These are phyloP conservation scores for Scolopax mira DNA, from an alignment of 2,113 vertebrate species.

Conservation along the genomic window DNA sequence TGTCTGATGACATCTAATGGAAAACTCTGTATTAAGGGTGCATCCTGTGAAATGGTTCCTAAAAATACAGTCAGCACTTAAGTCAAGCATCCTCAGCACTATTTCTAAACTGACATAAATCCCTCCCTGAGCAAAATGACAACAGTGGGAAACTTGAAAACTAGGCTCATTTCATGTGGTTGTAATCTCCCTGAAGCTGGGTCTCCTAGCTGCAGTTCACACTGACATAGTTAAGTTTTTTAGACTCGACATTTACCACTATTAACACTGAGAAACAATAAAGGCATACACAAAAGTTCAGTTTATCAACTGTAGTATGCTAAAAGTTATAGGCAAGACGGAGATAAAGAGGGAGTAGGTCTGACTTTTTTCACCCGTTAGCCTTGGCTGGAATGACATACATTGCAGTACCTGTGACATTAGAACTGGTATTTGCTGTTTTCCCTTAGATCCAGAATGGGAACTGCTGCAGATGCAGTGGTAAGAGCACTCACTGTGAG, in stretches of 20 bases:
- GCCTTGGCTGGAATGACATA: background rate
- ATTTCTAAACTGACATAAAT: background rate
- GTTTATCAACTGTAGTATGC: background rate
- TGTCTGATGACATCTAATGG: background rate
- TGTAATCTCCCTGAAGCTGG: background rate
- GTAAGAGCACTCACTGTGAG: background rate
- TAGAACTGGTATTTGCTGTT: background rate
- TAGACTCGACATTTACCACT: background rate
- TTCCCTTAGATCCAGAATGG: background rate
- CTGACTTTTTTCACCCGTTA: background rate
- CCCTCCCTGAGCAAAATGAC: background rate
- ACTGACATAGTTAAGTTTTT: background rate
- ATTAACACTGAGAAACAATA: background rate
- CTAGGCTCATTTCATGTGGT: background rate
- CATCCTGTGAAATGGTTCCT: background rate
- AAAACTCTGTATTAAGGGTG: background rate
- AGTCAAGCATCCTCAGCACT: background rate
- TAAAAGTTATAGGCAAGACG: background rate
- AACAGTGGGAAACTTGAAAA: background rate
- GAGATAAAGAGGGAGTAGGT: background rate
- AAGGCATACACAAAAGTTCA: background rate
- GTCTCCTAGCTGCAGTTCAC: background rate
- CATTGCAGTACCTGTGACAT: background rate
- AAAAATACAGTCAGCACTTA: background rate
- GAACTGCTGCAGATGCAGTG: background rate